Evolutionary conservation across 2,113 vertebrate species (phyloP), one percentile per base, ranked within the genome.

Genomic region (Corynorhinus townsendii): DNA sequence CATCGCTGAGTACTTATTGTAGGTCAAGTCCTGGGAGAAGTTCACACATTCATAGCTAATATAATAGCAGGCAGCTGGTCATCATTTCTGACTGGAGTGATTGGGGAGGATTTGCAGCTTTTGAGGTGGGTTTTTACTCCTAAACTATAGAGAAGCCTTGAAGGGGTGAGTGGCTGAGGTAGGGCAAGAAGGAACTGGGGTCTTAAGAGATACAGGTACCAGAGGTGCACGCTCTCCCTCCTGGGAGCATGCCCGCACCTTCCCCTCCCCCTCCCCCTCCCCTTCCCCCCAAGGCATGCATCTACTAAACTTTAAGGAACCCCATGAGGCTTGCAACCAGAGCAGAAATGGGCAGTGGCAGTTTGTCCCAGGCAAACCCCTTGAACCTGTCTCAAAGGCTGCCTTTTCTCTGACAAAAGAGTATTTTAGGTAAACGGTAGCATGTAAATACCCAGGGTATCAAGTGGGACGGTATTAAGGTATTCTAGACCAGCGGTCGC

Each of bases 91-190:
- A 93, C 40, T 49, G 11, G 52, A 84, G 56, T 28, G 20, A 84
- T 0, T 15, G 15, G n/a, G 38, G 20, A 91, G 38, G 79, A 16
- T 79, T 30, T 54, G 64, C 80, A 66, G n/a, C 35, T 92, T 92
- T 43, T 79, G 79, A 72, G 43, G 20, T 93, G 72, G 7, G 40
- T 77, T 94, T 91, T 94, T 26, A 85, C 84, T 88, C 43, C n/a
- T 85, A 56, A 82, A 73, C 73, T 40, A 75, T 4, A 52, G 19
- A 92, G 45, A 88, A 95, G 26, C 11, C 30, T n/a, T 80, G 52
- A 90, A 38, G 20, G 22, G 9, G 35, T 30, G 17, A 85, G 66
- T 43, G 15, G 54, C 22, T n/a, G 26, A 72, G 66, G 16, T 10
- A 35, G 52, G 69, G 2, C 49, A 45, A 30, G 22, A 85, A 40